Percentiles rank a stretch among this genome's conserved stretches.
These are phyloP conservation scores for Agapornis roseicollis DNA, from an alignment of 2,113 vertebrate genomes.

Conservation along the genomic window DNA sequence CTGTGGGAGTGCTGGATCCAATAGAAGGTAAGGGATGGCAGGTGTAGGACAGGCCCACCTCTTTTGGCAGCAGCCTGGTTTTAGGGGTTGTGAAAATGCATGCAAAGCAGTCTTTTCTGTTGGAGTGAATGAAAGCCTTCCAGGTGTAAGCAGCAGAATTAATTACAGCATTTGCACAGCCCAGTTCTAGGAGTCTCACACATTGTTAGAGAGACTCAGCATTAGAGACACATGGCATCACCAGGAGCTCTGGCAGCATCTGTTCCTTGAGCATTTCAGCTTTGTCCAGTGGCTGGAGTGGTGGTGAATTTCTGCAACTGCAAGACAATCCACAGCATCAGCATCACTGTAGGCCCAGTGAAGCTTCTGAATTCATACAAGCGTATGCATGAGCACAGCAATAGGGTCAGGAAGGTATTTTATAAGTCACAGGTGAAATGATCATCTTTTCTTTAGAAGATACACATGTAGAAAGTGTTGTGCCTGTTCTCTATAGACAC, in stretches of 20 bases:
- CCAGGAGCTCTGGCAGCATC: neutral
- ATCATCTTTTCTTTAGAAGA: neutral
- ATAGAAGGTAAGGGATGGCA: neutral
- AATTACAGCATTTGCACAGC: neutral
- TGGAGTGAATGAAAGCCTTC: neutral
- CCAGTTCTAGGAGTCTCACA: neutral
- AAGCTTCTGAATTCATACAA: neutral
- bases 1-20: neutral
- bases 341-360: neutral
- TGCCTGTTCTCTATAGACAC: neutral
- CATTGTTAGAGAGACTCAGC: neutral
- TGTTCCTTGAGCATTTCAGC: neutral
- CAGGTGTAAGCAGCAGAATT: neutral
- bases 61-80: neutral
- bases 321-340: neutral
- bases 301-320: neutral
- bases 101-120: neutral
- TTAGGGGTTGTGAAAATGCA: neutral
- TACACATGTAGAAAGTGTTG: neutral
- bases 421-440: neutral
- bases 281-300: neutral
- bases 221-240: neutral
- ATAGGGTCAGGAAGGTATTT: neutral
- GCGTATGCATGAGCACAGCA: neutral
- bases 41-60: neutral